A percentile compares a stretch with the other conserved stretches of the same genome.
phyloP scores from a whole-genome alignment of 2,797 vertebrate species.

The Lycodopsis pacificus region DNA sequence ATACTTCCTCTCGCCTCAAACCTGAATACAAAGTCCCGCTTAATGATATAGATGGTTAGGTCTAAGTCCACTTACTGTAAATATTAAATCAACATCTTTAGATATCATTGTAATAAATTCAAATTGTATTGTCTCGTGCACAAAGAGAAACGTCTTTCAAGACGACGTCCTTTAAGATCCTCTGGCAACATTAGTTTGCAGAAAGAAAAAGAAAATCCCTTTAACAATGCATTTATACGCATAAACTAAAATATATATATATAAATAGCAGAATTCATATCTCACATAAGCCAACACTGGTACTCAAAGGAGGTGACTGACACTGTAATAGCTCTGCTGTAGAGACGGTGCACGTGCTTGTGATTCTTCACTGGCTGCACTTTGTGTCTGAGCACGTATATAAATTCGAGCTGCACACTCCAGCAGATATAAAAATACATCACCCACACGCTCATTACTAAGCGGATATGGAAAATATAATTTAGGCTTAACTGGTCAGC shows the following conservation, averaged over 20 bases:
- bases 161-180: no score
- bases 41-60: background rate
- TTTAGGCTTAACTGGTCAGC: slow-evolving; percentile 26
- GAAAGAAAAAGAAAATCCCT: background rate
- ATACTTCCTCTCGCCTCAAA: background rate
- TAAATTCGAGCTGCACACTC: background rate
- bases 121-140: background rate
- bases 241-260: no score
- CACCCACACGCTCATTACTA: background rate
- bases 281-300: no score
- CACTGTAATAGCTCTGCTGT: no score
- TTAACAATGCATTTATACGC: background rate
- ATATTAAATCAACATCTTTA: background rate
- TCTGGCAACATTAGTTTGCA: no score
- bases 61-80: background rate
- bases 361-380: background rate
- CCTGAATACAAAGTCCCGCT: background rate
- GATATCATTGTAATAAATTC: background rate
- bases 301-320: no score
- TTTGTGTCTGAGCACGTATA: background rate
- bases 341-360: no score
- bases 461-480: background rate
- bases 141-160: background rate
- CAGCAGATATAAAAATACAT: background rate
- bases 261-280: no score